Base-by-base conservation (phyloP, 2,113 vertebrate species). In the Neolamprologus devosi region DNA sequence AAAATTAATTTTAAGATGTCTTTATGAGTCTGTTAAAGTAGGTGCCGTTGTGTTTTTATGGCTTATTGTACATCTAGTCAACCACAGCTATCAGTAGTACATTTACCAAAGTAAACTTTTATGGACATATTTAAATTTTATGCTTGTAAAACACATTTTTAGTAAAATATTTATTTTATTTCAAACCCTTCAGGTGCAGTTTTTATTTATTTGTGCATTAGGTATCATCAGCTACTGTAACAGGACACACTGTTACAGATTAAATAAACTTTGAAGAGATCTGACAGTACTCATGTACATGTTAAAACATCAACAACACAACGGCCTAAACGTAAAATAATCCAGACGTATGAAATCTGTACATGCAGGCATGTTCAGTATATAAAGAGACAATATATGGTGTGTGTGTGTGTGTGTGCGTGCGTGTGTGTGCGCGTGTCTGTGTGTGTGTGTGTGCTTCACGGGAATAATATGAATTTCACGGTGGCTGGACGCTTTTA, bases 401-500 rank as follows among this genome's bases (percentile, higher is more conserved):
- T 51, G 21, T 5, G 45, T n/a, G 58, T 33, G 23, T 82, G 57
- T 55, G 81, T 82, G 81, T 57, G 85, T 54, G 65, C 26, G 37
- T 1, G 3, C 0, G 17, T 1, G 49, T 5, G 9, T 85, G 51
- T 65, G 58, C 53, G 70, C 54, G 63, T 84, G 83, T 65, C 45
- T 1, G 4, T 37, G 1, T 35, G 35, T 60, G 80, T 82, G 70
- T 83, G 42, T 84, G 12, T 23, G 53, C 82, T 87, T 68, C n/a
- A 85, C 75, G 14, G 37, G 86, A 91, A 94, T 90, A 95, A 95
- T 93, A 89, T 84, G 65, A 78, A 91, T 95, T 95, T 95, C 94
- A 94, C 82, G 93, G 93, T 94, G 93, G 92, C 83, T 95, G 93
- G 88, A 91, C 60, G 13, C 94, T 95, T 94, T 95, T 80, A 94